Base-by-base conservation (phyloP, 1,140 invertebrate species). In the Hyphantria cunea region DNA sequence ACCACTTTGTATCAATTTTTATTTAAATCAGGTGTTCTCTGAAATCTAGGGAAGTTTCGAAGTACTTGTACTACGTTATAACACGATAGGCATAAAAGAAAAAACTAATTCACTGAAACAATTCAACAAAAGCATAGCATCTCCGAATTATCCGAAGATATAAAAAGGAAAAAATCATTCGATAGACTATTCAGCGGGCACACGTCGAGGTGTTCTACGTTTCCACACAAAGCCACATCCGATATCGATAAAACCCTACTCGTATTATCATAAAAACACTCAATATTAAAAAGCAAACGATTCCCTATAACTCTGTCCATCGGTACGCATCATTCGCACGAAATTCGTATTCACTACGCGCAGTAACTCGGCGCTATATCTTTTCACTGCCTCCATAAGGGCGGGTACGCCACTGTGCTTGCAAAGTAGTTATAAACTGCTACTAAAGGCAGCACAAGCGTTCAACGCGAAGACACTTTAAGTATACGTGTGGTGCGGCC, bases 371-470 rank as follows among this genome's bases (percentile, higher is more conserved):
- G 34, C 49, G 72, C 68, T 61, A 70, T 71, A 74, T 74, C 72
- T 74, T 74, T 74, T 74, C 68, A 74, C 68, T 61, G 64, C 68
- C 61, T 63, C 62, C 68, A 62, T 71, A 74, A 71, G 65, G 66
- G 63, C 65, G 54, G 41, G 60, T 62, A 45, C 51, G 51, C 62
- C 54, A 52, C 51, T 54, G 60, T 37, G 72, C 56, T 67, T 73
- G 56, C 71, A 65, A 73, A 73, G 60, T 70, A 66, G 62, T 65
- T 74, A 74, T 74, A 70, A 73, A 73, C 50, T 59, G 70, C 54
- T 59, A 62, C 63, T 68, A 66, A 69, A 69, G 41, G 64, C 42
- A 42, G 47, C 58, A 52, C 42, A 47, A 34, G 34, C 50, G 54
- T 31, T 64, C 39, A 15, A 51, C 50, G 44, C 47, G 53, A 66